A percentile compares a stretch with the other conserved stretches of the same genome.
Conservation (phyloP, 2,113 vertebrate genomes). For the Prochilodus magdalenae region DNA sequence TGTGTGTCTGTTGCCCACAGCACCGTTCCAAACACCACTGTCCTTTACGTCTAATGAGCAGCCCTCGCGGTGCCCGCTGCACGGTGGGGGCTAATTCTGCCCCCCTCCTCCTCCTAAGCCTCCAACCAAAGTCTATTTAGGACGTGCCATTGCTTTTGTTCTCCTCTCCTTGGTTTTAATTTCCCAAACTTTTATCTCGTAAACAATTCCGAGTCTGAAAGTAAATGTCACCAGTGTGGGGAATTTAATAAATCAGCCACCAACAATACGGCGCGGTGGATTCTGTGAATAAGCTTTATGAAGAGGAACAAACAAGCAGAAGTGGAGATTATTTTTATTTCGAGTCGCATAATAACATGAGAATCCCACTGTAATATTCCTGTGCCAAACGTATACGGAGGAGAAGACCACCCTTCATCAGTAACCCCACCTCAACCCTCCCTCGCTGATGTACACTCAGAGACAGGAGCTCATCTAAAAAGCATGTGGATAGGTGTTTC, state of each 20-base stretch:
- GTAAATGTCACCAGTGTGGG: slow-evolving; percentile 3
- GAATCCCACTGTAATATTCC: too few species aligned
- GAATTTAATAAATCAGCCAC: not conserved
- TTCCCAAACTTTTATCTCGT: not conserved
- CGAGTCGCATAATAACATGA: not conserved
- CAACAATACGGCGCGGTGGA: not conserved
- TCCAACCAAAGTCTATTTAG: not conserved
- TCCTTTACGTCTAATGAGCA: not conserved
- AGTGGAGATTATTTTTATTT: not conserved
- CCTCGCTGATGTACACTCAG: too few species aligned
- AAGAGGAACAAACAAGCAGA: not conserved
- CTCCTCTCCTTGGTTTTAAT: not conserved
- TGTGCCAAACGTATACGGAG: too few species aligned
- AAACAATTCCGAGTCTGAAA: not conserved
- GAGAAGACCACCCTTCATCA: too few species aligned
- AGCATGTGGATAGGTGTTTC: too few species aligned
- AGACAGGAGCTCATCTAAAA: too few species aligned
- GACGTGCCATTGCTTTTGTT: not conserved
- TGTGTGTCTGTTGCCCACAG: not conserved
- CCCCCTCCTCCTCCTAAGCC: not conserved
- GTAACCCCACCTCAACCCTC: too few species aligned
- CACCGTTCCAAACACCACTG: not conserved
- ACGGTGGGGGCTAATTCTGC: not conserved
- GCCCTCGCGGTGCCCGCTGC: not conserved
- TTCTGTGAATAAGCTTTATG: not conserved